Conservation (phyloP, 2,888 invertebrate genomes). For the Lithophane leautieri region DNA sequence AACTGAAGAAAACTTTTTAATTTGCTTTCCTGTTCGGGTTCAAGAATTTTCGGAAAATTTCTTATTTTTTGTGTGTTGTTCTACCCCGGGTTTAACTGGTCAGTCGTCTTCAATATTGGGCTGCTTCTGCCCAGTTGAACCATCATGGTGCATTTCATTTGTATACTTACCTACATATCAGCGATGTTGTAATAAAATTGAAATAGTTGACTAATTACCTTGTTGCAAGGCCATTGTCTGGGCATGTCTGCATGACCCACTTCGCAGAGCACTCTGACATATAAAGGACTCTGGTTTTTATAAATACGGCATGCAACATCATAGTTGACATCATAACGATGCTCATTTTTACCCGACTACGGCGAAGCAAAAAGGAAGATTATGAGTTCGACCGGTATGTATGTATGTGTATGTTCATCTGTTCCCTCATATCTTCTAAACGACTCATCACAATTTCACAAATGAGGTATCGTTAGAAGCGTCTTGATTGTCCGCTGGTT, state of each 20-base stretch:
- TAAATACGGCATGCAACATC: slow-evolving; percentile 4
- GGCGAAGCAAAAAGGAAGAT: too few species aligned
- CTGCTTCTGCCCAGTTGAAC: neutral
- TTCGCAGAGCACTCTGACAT: slow-evolving; percentile 24
- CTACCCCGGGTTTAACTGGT: neutral
- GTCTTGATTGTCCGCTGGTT: too few species aligned
- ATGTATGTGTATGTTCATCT: too few species aligned
- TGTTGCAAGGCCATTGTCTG: slow-evolving; percentile 9
- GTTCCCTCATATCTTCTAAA: too few species aligned
- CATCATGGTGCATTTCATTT: slow-evolving; percentile 14
- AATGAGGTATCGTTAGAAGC: too few species aligned
- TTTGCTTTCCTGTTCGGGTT: neutral
- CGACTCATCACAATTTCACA: too few species aligned
- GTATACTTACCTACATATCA: slow-evolving; percentile 14
- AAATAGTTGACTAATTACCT: slow-evolving; percentile 27
- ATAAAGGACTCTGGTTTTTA: slow-evolving; percentile 15
- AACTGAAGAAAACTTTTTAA: neutral
- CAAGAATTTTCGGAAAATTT: neutral
- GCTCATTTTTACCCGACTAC: neutral
- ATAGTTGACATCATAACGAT: slow-evolving; percentile 18
- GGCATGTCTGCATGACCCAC: slow-evolving; percentile 22
- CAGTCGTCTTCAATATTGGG: neutral
- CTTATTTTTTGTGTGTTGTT: slow-evolving; percentile 1
- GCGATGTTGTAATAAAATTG: slow-evolving; percentile 15
- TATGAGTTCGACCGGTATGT: too few species aligned